These are phyloP conservation scores for Eulithis testata DNA, from an alignment of 2,888 invertebrate genomes.

Conservation along the genomic window DNA sequence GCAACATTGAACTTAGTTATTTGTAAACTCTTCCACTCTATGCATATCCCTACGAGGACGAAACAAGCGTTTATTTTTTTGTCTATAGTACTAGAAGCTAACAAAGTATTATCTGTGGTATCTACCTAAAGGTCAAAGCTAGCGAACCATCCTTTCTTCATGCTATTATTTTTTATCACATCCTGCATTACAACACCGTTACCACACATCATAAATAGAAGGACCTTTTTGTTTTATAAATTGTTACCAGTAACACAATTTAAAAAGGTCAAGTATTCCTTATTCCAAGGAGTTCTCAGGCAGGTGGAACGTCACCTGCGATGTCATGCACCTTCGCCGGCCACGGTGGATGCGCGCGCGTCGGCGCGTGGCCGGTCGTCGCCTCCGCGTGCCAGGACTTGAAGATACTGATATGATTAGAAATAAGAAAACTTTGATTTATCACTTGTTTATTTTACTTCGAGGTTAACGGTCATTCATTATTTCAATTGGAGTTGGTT, in stretches of 20 bases:
- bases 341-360: slow-evolving; percentile 70
- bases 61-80: no score
- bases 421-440: slow-evolving; percentile 23
- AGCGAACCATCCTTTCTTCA: slow-evolving; percentile 1
- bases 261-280: slow-evolving; percentile 54
- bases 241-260: slow-evolving; percentile 41
- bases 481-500: no score
- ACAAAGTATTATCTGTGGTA: neutral
- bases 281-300: slow-evolving; percentile 38
- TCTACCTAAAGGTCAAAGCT: slow-evolving; percentile 5
- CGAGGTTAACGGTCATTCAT: no score
- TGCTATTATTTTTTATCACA: slow-evolving; percentile 18
- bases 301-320: slow-evolving; percentile 59
- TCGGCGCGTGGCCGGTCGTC: slow-evolving; percentile 71
- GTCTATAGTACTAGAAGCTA: neutral
- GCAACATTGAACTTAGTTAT: no score
- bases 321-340: slow-evolving; percentile 70
- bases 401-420: neutral
- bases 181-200: slow-evolving; percentile 19
- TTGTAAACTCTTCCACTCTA: no score
- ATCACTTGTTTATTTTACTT: neutral
- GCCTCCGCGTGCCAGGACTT: slow-evolving; percentile 36
- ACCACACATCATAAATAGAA: slow-evolving; percentile 23
- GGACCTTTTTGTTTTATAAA: slow-evolving; percentile 25
- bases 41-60: no score